phyloP scores from a whole-genome alignment of 2,888 invertebrate species.

The Panzeria rudis region DNA sequence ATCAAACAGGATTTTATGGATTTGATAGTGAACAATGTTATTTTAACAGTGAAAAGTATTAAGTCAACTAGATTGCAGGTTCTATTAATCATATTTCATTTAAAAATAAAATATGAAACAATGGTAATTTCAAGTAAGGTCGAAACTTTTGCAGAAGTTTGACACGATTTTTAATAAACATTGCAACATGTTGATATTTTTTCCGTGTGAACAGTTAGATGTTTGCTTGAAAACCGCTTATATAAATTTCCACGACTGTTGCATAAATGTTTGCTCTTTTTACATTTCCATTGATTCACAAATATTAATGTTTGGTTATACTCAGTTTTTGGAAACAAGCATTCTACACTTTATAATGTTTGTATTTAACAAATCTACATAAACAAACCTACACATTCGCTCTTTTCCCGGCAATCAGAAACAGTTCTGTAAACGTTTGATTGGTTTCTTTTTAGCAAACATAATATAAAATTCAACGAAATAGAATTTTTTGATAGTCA shows the following conservation, averaged over 20 bases:
- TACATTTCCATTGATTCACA: background rate
- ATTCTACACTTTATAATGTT: slow-evolving; percentile 20
- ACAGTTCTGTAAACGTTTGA: background rate
- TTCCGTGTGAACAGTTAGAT: too few species aligned
- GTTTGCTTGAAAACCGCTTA: background rate
- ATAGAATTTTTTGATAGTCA: background rate
- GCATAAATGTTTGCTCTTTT: background rate
- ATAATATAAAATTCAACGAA: slow-evolving; percentile 22
- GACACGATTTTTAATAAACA: too few species aligned
- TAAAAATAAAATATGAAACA: too few species aligned
- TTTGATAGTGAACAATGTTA: too few species aligned
- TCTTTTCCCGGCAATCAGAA: background rate
- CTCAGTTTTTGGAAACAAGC: background rate
- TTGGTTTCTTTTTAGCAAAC: slow-evolving; percentile 17
- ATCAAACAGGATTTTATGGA: too few species aligned
- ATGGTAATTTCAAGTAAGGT: too few species aligned
- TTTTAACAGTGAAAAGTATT: too few species aligned
- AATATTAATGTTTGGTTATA: background rate
- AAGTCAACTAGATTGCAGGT: too few species aligned
- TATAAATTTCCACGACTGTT: background rate
- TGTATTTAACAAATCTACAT: slow-evolving; percentile 4
- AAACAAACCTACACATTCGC: background rate
- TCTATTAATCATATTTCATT: too few species aligned
- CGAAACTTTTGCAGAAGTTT: too few species aligned
- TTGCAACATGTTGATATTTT: too few species aligned